Conservation (phyloP, 2,113 vertebrate genomes). For the Mastomys coucha region DNA sequence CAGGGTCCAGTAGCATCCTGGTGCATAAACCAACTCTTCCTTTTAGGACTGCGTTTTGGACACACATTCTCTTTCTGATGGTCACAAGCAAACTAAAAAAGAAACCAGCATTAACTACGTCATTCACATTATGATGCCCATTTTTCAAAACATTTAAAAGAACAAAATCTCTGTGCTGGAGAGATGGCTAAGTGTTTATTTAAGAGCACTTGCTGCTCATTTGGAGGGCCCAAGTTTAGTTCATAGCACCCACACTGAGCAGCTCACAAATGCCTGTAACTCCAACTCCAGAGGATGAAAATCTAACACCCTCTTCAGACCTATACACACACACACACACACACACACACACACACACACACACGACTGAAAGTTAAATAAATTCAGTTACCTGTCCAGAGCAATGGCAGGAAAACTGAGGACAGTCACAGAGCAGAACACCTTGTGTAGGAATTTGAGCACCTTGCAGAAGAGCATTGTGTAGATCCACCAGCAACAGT, state of each 20-base stretch:
- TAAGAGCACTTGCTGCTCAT: not conserved
- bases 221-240: not conserved
- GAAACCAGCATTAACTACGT: not conserved
- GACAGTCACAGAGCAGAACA: conserved; percentile 97
- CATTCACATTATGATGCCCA: not conserved
- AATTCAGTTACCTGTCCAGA: conserved; percentile 88
- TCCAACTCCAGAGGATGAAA: not conserved
- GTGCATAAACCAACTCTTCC: not conserved
- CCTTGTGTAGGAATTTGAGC: conserved; percentile 97
- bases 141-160: conserved; percentile 20
- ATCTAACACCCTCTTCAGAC: not conserved
- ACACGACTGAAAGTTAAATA: not conserved
- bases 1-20: not conserved
- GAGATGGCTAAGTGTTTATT: not conserved
- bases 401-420: conserved; percentile 96
- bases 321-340: not conserved
- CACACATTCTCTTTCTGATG: not conserved
- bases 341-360: not conserved
- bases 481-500: conserved; percentile 97
- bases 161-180: not conserved
- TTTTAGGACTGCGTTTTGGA: not conserved
- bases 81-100: not conserved
- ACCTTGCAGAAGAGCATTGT: conserved; percentile 94
- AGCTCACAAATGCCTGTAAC: not conserved
- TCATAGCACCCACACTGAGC: not conserved